Base-by-base conservation (phyloP, 2,888 invertebrate genomes). In the Hermaeophaga mercurialis region DNA sequence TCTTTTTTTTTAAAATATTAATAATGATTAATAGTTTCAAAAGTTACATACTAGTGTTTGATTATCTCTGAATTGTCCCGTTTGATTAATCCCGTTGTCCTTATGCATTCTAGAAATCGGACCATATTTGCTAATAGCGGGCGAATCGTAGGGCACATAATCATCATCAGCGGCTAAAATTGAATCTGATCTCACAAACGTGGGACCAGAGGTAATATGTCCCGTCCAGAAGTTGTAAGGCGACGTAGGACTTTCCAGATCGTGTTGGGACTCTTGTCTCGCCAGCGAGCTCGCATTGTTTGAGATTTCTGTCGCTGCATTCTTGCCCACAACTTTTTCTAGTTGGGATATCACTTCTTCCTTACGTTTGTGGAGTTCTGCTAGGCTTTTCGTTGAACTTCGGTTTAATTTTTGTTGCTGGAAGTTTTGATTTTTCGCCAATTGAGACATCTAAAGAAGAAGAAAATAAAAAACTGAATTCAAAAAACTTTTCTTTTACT, bases 91-190 rank as follows among this genome's bases (percentile, higher is more conserved):
- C 9, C 65, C 69, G 50, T 69, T 70, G 47, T 70, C 70, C 50
- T 71, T 72, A 28, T 70, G 70, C 78, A 77, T 78, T 33, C 84
- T 77, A 1, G 87, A 87, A 63, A 88, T 88, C 1, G 88, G 87
- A 2, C 87, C 88, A 70, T 83, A 88, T 74, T 86, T 87, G 63
- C 85, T 86, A 12, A 84, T 83, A 17, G 84, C 79, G 1, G 86
- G 84, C 24, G 83, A 80, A 68, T 86, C 86, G 72, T 86, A 87
- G 5, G 87, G 86, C 50, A 87, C 84, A 68, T 86, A 85, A 67
- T 85, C 85, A 66, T 86, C 86, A 61, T 85, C 84, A 9, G 84
- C 82, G 28, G 82, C 80, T 43, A 84, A 70, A 60, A 83, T 80
- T 1, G 82, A 80, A 69, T 84, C 83, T 14, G 82, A 80, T 49